These are phyloP conservation scores for Eurystomus glaucurus DNA, from an alignment of 2,797 vertebrate species.

Conservation along the genomic window DNA sequence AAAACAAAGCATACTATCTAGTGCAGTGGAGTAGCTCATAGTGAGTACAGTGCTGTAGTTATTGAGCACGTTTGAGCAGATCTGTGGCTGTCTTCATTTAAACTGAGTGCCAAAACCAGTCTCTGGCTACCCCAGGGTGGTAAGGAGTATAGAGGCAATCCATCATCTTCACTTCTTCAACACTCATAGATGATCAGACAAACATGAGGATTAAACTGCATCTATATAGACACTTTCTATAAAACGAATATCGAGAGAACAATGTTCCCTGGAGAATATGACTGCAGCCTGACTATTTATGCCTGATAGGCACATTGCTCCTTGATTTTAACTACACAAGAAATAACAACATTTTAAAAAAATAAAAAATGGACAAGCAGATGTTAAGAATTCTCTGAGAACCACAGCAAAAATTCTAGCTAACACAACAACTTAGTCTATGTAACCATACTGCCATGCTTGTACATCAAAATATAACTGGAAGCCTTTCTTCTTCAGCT, in stretches of 20 bases:
- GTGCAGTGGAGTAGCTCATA: background rate
- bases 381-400: slow-evolving; percentile 40
- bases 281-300: slow-evolving; percentile 54
- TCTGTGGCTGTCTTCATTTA: background rate
- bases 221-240: background rate
- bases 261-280: background rate
- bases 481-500: background rate
- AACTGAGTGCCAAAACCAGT: background rate
- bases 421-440: background rate
- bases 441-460: background rate
- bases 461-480: background rate
- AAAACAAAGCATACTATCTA: background rate
- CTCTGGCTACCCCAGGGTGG: background rate
- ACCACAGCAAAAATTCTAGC: background rate
- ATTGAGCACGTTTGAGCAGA: background rate
- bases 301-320: slow-evolving; percentile 36
- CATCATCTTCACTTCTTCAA: background rate
- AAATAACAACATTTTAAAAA: background rate
- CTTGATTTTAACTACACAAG: slow-evolving; percentile 47
- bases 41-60: background rate
- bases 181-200: slow-evolving; percentile 21
- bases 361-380: background rate
- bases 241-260: slow-evolving; percentile 7
- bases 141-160: background rate
- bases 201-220: background rate